A percentile compares a stretch with the other conserved stretches of the same genome.
phyloP scores from a whole-genome alignment of 2,888 invertebrate species.

The Linnaemya vulpina region DNA sequence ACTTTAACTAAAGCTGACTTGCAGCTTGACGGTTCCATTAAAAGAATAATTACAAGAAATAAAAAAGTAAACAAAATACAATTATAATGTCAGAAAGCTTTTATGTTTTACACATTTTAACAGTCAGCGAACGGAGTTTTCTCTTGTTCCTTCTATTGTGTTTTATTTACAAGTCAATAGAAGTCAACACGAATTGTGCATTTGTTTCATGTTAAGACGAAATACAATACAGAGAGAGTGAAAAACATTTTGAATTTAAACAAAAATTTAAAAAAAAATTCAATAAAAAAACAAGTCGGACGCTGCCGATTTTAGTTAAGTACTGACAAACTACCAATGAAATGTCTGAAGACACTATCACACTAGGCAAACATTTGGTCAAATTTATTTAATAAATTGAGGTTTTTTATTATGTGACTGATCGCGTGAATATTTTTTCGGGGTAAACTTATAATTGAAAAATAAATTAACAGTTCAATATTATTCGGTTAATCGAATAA shows the following conservation, averaged over 20 bases:
- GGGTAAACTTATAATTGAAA: too few relatives aligned
- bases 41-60: not conserved
- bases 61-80: not conserved
- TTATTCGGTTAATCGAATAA: too few relatives aligned
- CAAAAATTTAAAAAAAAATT: not conserved
- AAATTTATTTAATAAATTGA: too few relatives aligned
- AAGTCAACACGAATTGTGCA: slow-evolving; percentile 26
- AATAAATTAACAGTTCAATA: too few relatives aligned
- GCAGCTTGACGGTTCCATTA: not conserved
- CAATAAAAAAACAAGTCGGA: not conserved
- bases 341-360: too few relatives aligned
- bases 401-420: too few relatives aligned
- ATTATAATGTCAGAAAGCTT: slow-evolving; percentile 41
- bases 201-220: not conserved
- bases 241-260: slow-evolving; percentile 1
- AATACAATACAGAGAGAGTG: not conserved
- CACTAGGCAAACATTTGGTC: too few relatives aligned
- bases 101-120: slow-evolving; percentile 39
- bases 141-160: slow-evolving; percentile 1
- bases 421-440: too few relatives aligned
- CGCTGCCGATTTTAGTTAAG: too few relatives aligned
- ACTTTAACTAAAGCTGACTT: slow-evolving; percentile 9
- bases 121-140: slow-evolving; percentile 21
- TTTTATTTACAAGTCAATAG: slow-evolving; percentile 4
- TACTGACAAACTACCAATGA: too few relatives aligned